phyloP scores from a whole-genome alignment of 2,113 vertebrate species.

The Odobenus rosmarus region DNA sequence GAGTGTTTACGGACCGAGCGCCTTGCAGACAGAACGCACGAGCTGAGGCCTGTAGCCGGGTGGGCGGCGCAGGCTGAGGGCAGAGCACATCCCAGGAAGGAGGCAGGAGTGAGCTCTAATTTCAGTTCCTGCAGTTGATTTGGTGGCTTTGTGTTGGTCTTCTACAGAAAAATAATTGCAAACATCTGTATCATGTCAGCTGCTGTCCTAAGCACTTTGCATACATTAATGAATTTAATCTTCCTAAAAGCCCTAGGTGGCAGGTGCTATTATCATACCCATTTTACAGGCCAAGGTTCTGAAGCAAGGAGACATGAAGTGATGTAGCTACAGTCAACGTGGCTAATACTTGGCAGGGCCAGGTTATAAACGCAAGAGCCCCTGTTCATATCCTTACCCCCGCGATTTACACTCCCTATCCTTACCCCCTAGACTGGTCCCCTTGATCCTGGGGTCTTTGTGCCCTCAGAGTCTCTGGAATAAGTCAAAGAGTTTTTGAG shows the following conservation, averaged over 20 bases:
- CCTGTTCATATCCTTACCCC: not conserved
- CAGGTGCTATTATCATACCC: not conserved
- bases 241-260: not conserved
- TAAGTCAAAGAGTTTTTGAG: not conserved
- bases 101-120: not conserved
- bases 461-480: not conserved
- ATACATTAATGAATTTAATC: not conserved
- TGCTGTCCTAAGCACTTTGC: not conserved
- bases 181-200: not conserved
- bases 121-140: not conserved
- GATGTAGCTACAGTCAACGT: not conserved
- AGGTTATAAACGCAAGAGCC: not conserved
- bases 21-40: not conserved
- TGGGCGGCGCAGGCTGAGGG: not conserved
- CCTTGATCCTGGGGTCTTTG: not conserved
- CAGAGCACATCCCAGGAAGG: not conserved
- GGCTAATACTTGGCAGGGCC: not conserved
- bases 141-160: not conserved
- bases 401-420: not conserved
- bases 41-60: not conserved
- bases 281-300: not conserved
- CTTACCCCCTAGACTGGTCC: not conserved
- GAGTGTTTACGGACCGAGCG: not conserved
- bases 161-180: not conserved
- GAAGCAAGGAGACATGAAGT: conserved; percentile 2